phyloP scores from a whole-genome alignment of 2,113 vertebrate genomes.

The Aegotheles bennettii region DNA sequence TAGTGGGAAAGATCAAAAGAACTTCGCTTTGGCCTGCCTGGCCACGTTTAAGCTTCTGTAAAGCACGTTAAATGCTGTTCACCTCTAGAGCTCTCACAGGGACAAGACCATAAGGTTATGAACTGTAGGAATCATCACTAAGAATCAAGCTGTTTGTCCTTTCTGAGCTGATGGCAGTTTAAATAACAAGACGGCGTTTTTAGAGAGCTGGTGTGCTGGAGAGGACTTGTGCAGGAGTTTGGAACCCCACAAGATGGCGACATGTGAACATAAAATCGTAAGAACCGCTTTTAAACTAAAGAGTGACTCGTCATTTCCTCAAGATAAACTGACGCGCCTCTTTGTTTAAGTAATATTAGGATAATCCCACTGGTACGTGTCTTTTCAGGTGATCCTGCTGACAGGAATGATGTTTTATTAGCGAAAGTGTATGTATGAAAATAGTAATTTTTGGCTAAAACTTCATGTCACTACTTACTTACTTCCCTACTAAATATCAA shows the following conservation, averaged over 20 bases:
- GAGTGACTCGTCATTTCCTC: neutral
- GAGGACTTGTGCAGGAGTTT: neutral
- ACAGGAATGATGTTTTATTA: neutral
- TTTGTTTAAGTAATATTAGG: neutral
- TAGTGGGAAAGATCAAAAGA: neutral
- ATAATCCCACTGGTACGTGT: neutral
- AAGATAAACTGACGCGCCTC: neutral
- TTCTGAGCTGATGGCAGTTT: neutral
- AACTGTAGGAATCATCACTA: neutral
- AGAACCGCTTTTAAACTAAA: fast-evolving
- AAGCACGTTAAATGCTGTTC: neutral
- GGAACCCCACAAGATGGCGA: neutral
- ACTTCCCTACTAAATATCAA: neutral
- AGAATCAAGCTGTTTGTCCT: neutral
- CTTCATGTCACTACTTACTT: neutral
- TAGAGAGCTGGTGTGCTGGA: neutral
- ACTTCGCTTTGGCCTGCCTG: neutral
- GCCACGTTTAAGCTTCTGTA: neutral
- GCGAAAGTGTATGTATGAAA: neutral
- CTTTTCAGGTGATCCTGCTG: neutral
- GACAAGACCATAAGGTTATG: neutral
- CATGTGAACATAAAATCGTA: neutral
- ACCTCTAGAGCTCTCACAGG: neutral
- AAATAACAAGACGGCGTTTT: neutral
- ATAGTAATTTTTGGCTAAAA: neutral